A percentile compares a stretch with the other conserved stretches of the same genome.
Conservation (phyloP, 1,140 invertebrate species). For the Sipha flava region DNA sequence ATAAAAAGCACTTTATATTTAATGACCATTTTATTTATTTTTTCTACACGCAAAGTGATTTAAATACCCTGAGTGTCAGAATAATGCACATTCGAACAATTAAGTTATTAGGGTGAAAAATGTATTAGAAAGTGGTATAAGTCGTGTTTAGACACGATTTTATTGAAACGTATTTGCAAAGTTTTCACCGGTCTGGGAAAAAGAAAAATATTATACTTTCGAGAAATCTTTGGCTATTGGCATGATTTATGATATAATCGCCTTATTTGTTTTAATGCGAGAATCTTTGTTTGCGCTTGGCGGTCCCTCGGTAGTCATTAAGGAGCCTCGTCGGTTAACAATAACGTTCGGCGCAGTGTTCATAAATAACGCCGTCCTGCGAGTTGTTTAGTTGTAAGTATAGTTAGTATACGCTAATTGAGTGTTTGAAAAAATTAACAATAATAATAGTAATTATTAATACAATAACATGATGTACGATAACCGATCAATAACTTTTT, state of each 20-base stretch:
- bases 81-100: neutral
- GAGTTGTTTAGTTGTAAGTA: neutral
- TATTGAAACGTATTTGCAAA: constrained; percentile 6
- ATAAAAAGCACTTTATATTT: neutral
- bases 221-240: neutral
- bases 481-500: no score
- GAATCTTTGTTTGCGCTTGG: neutral
- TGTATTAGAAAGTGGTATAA: neutral
- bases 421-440: neutral
- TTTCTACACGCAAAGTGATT: neutral
- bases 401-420: neutral
- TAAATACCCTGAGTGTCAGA: neutral
- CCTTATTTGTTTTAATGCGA: constrained; percentile 14
- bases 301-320: constrained; percentile 14
- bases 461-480: no score
- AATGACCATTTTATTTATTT: neutral
- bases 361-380: neutral
- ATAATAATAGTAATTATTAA: neutral
- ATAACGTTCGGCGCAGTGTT: neutral
- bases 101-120: neutral
- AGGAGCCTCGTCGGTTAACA: constrained; percentile 7
- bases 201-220: neutral
- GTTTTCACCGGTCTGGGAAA: neutral
- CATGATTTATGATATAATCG: constrained; percentile 6
- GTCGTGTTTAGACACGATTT: neutral